Evolutionary conservation across 2,888 invertebrate genomes (phyloP).

Genomic region (Margaritifera margaritifera): DNA sequence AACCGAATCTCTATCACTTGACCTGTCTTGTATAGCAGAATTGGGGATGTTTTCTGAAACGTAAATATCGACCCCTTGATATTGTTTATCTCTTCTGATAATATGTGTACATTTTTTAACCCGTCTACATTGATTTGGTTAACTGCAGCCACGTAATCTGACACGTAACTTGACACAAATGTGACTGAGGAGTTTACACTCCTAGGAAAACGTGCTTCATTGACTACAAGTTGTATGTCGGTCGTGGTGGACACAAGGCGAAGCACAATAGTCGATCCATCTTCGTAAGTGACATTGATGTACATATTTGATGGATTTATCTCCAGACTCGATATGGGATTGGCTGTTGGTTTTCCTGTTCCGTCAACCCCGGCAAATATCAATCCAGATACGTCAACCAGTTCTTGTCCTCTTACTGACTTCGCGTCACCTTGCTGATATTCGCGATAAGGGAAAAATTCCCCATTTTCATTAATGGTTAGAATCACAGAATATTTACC

Average conservation of each 20-base stretch:
- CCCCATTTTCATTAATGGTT: slow-evolving; percentile 15
- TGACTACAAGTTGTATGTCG: slow-evolving; percentile 18
- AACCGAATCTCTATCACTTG: slow-evolving; percentile 12
- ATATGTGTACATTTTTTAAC: too few relatives aligned
- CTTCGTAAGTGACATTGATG: slow-evolving; percentile 9
- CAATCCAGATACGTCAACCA: too few relatives aligned
- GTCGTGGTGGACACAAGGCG: slow-evolving; percentile 10
- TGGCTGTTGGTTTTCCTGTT: too few relatives aligned
- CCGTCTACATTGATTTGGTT: slow-evolving; percentile 11
- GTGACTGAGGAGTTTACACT: slow-evolving; percentile 1
- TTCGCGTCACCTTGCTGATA: not conserved
- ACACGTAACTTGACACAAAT: slow-evolving; percentile 26
- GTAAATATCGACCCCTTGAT: slow-evolving; percentile 10
- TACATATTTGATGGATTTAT: too few relatives aligned
- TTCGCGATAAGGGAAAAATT: slow-evolving; percentile 20
- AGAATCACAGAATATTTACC: slow-evolving; percentile 1
- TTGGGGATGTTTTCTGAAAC: slow-evolving; percentile 24
- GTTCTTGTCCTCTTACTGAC: too few relatives aligned
- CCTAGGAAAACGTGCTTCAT: too few relatives aligned
- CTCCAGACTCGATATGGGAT: too few relatives aligned
- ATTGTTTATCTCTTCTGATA: too few relatives aligned
- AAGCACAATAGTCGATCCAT: slow-evolving; percentile 22
- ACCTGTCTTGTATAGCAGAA: slow-evolving; percentile 14
- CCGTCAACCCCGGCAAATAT: too few relatives aligned
- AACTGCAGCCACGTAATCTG: slow-evolving; percentile 25